Evolutionary conservation across 1,140 invertebrate species (phyloP), one percentile per base, ranked within the genome.

Genomic region (Melitaea cinxia): DNA sequence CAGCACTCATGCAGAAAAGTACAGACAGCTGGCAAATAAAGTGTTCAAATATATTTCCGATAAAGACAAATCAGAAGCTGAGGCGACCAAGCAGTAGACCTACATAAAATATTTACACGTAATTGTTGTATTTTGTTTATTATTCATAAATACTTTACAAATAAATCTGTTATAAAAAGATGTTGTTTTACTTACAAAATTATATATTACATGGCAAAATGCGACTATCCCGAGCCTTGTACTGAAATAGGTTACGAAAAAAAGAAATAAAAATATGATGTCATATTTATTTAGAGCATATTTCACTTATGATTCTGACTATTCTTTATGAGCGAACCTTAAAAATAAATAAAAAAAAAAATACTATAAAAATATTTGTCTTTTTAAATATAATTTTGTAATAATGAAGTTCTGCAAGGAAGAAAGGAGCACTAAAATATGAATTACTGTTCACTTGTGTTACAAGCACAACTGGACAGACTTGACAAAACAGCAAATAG

Each of bases 1-100:
- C 19, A 93, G 91, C 75, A 71, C 73, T 63, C 91, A 93, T 66
- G 92, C 94, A 52, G 85, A 86, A 56, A 86, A 90, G 52, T 95
- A 94, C 70, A 92, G 85, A 72, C 90, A 91, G 52, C 83, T 94
- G 37, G 94, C 93, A 1, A 84, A 91, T 52, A 90, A 86, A 77
- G 73, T 93, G 39, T 87, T 91, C 64, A 82, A 83, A 57, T 94
- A 93, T 82, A 83, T 92, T 77, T 80, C 79, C 1, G 68, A 83
- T 66, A 88, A 89, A 73, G 83, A 92, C 26, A 84, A 87, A 10
- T 58, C 76, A 52, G 65, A 68, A 50, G 82, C 70, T 0, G 74
- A 85, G 60, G 78, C 73, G 0, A 75, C 68, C 14, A 70, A 83
- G 28, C 78, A 83, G 54, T 69, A 69, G 53, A 17, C 21, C 2